A percentile compares a stretch with the other conserved stretches of the same genome.
These are phyloP conservation scores for Channa striata DNA, from an alignment of 2,797 vertebrate species.

Conservation along the genomic window DNA sequence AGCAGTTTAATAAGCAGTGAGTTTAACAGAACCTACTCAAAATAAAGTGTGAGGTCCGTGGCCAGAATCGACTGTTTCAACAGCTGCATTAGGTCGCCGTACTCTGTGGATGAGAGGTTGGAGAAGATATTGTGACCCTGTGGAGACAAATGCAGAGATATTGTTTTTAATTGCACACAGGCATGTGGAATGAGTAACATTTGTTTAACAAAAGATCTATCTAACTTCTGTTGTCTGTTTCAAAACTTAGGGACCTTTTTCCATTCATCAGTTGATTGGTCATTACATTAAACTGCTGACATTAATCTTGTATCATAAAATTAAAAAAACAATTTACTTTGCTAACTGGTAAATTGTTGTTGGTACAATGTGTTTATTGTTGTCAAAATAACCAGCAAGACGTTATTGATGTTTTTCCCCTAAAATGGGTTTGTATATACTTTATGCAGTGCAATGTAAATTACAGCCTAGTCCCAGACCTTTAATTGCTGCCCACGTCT, in stretches of 20 bases:
- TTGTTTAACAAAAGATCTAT: neutral
- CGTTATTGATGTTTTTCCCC: neutral
- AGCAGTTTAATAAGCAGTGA: conserved; percentile 26
- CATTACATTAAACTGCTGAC: neutral
- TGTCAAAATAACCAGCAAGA: neutral
- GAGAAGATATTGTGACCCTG: conserved; percentile 99
- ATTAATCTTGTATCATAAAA: neutral
- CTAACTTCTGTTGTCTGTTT: neutral
- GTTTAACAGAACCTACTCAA: conserved; percentile 89
- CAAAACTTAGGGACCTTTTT: neutral
- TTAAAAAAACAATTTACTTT: neutral
- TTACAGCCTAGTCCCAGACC: neutral
- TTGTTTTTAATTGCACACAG: conserved; percentile 14
- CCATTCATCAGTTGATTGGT: neutral
- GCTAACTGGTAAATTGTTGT: neutral
- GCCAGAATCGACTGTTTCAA: conserved; percentile 98
- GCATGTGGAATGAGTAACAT: neutral
- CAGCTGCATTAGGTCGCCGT: conserved; percentile 99
- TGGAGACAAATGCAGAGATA: conserved; percentile 79
- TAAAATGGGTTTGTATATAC: neutral
- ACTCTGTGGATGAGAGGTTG: conserved; percentile 97
- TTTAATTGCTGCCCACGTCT: neutral
- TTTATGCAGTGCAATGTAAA: neutral
- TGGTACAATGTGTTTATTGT: neutral
- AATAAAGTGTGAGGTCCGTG: conserved; percentile 98